phyloP scores from a whole-genome alignment of 2,797 vertebrate genomes.

The Macropus fuliginosus region DNA sequence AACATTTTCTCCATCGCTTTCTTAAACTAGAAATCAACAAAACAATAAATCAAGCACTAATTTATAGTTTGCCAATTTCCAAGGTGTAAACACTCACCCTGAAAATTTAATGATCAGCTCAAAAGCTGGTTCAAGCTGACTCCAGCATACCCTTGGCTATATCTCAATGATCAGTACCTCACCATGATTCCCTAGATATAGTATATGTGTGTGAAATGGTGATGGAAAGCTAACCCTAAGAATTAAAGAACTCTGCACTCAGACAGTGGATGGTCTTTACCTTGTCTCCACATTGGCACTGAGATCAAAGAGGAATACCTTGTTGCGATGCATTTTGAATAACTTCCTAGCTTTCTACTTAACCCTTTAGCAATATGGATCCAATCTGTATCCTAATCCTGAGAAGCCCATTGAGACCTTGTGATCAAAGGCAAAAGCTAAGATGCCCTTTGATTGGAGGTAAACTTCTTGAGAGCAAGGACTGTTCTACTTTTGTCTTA shows the following conservation, averaged over 20 bases:
- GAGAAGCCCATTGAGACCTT: not conserved
- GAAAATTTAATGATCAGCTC: not conserved
- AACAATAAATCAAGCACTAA: not conserved
- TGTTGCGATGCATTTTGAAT: not conserved
- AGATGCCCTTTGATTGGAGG: not conserved
- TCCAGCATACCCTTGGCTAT: not conserved
- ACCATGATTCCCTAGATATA: not conserved
- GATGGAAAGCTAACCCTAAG: not conserved
- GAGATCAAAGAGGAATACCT: not conserved
- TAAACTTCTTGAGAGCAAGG: not conserved
- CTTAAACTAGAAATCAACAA: not conserved
- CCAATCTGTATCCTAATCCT: not conserved
- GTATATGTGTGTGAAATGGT: not conserved
- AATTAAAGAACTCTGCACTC: not conserved
- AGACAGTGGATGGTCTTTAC: not conserved
- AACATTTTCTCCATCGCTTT: not conserved
- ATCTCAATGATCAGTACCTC: not conserved
- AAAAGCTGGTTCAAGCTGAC: not conserved
- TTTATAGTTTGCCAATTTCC: not conserved
- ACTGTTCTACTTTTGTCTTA: not conserved
- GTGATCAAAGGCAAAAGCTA: not conserved
- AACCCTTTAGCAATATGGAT: not conserved
- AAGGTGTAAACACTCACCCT: not conserved
- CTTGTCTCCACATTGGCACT: not conserved
- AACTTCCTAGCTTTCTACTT: not conserved